A percentile compares a stretch with the other conserved stretches of the same genome.
These are phyloP conservation scores for Papilio gigon DNA, from an alignment of 2,888 invertebrate genomes.

Conservation along the genomic window DNA sequence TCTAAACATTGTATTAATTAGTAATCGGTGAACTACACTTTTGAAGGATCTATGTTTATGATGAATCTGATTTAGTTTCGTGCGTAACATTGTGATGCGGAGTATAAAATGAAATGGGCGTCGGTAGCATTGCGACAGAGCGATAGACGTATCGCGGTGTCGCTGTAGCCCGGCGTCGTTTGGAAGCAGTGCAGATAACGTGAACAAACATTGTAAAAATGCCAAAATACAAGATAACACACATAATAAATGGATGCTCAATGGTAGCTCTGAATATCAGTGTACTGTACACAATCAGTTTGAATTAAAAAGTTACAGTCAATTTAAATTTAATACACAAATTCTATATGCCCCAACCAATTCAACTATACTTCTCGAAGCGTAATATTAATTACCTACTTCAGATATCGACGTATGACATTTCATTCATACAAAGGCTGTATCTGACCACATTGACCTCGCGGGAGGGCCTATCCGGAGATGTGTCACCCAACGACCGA, in stretches of 20 bases:
- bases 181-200: constrained; percentile 37
- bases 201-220: constrained; percentile 41
- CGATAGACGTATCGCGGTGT: constrained; percentile 36
- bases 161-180: constrained; percentile 26
- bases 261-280: constrained; percentile 24
- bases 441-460: constrained; percentile 64
- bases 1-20: too few species aligned
- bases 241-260: constrained; percentile 36
- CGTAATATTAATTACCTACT: constrained; percentile 20
- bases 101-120: constrained; percentile 2
- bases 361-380: neutral
- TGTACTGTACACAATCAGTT: neutral
- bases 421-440: constrained; percentile 59
- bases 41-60: too few species aligned
- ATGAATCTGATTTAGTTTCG: neutral
- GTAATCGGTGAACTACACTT: too few species aligned
- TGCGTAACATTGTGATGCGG: neutral
- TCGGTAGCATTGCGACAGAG: constrained; percentile 22
- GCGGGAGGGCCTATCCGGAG: constrained; percentile 37
- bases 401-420: constrained; percentile 18
- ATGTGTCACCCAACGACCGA: constrained; percentile 28
- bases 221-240: constrained; percentile 38
- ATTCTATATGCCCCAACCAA: neutral
- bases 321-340: neutral
- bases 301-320: neutral